phyloP scores from a whole-genome alignment of 2,797 vertebrate species.

The Siniperca obscura region DNA sequence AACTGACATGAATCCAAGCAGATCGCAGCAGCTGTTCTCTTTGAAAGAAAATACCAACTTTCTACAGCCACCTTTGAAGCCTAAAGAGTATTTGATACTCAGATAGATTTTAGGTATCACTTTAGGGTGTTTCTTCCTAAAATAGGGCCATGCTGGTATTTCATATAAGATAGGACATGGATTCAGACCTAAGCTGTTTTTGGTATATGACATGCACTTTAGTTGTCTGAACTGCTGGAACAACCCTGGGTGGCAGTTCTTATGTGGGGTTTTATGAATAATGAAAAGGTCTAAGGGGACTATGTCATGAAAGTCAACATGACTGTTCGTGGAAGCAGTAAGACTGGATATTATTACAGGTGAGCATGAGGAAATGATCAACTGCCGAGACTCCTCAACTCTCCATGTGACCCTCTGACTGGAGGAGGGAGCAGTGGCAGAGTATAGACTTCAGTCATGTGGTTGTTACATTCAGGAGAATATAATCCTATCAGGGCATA shows the following conservation, averaged over 20 bases:
- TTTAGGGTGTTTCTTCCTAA: neutral
- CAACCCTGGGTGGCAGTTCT: constrained; percentile 3
- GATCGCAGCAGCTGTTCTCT: neutral
- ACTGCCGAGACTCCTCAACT: constrained; percentile 10
- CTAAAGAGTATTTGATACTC: neutral
- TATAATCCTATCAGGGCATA: neutral
- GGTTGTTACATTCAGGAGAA: constrained; percentile 5
- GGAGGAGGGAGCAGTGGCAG: neutral
- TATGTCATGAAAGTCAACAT: constrained; percentile 36
- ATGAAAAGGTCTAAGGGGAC: neutral
- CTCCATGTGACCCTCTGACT: constrained; percentile 8
- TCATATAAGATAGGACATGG: neutral
- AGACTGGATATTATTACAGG: constrained; percentile 44
- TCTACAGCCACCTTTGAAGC: neutral
- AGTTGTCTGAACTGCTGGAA: neutral
- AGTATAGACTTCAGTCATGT: neutral
- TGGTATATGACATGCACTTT: neutral
- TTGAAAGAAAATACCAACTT: neutral
- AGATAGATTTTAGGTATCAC: neutral
- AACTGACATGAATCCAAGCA: too few species aligned
- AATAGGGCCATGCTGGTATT: neutral
- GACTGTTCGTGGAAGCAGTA: constrained; percentile 15
- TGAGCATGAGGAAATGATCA: constrained; percentile 48
- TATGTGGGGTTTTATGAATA: constrained; percentile 9
- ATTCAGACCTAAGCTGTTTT: constrained; percentile 6